Percentiles rank a stretch among this genome's conserved stretches.
Conservation (phyloP, 2,797 vertebrate species). For the Prunella strophiata region DNA sequence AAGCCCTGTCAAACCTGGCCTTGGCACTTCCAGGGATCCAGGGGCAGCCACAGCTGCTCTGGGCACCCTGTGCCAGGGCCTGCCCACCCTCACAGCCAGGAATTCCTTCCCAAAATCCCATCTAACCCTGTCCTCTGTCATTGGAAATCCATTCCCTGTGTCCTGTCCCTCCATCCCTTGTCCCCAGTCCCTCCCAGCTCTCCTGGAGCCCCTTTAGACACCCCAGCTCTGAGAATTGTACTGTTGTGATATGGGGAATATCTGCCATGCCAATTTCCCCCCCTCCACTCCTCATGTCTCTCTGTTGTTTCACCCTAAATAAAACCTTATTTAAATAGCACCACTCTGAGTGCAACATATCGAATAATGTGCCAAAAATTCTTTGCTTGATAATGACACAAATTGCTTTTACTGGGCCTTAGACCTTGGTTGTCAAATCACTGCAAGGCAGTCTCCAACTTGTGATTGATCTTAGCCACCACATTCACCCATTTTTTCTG, state of each 20-base stretch:
- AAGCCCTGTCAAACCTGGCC: rapidly evolving
- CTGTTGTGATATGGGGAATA: rapidly evolving
- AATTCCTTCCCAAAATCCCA: background rate
- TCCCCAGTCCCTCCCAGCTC: background rate
- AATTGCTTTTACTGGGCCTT: background rate
- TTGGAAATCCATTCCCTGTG: background rate
- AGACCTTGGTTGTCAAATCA: background rate
- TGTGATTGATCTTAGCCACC: background rate
- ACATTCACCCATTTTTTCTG: background rate
- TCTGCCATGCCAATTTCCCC: background rate
- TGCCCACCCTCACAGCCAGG: rapidly evolving
- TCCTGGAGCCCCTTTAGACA: background rate
- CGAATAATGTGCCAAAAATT: background rate
- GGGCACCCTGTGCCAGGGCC: background rate
- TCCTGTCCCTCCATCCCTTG: background rate
- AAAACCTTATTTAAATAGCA: background rate
- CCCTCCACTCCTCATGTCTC: rapidly evolving
- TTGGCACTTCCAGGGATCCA: background rate
- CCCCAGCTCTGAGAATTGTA: background rate
- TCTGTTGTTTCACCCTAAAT: background rate
- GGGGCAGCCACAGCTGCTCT: background rate
- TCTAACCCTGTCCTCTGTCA: rapidly evolving
- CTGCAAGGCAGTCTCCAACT: background rate
- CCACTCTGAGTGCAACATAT: rapidly evolving
- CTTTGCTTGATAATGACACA: background rate